Evolutionary conservation across 2,888 invertebrate species (phyloP).

Genomic region (Thelaira solivaga): DNA sequence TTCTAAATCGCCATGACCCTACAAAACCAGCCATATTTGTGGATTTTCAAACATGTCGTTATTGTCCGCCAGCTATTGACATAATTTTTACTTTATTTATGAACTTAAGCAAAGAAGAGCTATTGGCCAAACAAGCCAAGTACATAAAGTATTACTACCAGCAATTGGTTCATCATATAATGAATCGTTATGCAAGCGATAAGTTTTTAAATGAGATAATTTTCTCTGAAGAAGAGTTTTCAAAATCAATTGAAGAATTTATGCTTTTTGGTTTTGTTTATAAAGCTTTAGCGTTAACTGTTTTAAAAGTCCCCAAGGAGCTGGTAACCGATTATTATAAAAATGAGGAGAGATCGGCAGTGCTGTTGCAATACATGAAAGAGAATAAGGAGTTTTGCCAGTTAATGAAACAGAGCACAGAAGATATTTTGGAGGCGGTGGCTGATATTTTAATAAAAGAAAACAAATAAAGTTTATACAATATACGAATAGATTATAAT

Average conservation of each 20-base stretch:
- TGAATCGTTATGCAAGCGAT: neutral
- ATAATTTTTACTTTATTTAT: slow-evolving; percentile 71
- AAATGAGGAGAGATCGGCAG: slow-evolving; percentile 67
- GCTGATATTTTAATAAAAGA: neutral
- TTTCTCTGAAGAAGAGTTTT: slow-evolving; percentile 64
- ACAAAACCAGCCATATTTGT: slow-evolving; percentile 69
- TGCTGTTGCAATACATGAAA: slow-evolving; percentile 65
- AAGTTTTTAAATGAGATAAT: slow-evolving; percentile 64
- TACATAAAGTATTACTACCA: slow-evolving; percentile 67
- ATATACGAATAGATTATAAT: too few species aligned
- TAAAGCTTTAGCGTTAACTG: slow-evolving; percentile 66
- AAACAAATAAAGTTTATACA: too few species aligned
- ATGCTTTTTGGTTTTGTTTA: slow-evolving; percentile 68
- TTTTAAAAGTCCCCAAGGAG: slow-evolving; percentile 67
- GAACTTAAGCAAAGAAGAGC: slow-evolving; percentile 66
- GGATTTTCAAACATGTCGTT: slow-evolving; percentile 74
- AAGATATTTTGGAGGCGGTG: slow-evolving; percentile 67
- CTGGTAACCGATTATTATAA: slow-evolving; percentile 68
- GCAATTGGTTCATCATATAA: slow-evolving; percentile 61
- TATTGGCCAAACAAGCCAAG: slow-evolving; percentile 62
- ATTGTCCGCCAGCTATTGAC: slow-evolving; percentile 74
- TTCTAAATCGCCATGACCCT: slow-evolving; percentile 65
- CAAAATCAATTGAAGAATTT: slow-evolving; percentile 69
- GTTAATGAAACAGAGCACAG: slow-evolving; percentile 68
- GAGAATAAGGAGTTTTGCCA: slow-evolving; percentile 64